Base-by-base conservation (phyloP, 37 sponge, comb jelly and placozoan species). In the Mnemiopsis leidyi region DNA sequence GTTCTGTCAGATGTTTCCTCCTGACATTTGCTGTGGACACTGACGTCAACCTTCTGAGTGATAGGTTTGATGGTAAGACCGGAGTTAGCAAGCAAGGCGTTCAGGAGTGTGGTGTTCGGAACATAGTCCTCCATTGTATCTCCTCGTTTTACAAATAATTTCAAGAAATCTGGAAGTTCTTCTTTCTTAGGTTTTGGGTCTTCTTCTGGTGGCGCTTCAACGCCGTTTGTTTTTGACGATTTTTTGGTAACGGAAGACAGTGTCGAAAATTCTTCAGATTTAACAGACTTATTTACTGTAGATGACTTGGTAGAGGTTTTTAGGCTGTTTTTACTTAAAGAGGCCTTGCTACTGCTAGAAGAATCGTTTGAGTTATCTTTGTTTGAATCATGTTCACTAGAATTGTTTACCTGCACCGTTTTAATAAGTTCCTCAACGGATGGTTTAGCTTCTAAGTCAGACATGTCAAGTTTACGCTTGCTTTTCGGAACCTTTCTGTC, bases 1-100 rank as follows among this genome's bases (percentile, higher is more conserved):
- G 75, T 71, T 71, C 75, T 71, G 20, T 71, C 75, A 13, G 75
- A 71, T n/a, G 30, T 28, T 13, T 71, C 75, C 30, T 71, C 75
- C 75, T 5, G 3, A 28, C 5, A 71, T 5, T n/a, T 29, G 26
- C n/a, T 71, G n/a, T 71, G 5, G 26, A 71, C 3, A 71, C 75
- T 71, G 5, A 25, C 75, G 75, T 71, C 30, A 3, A 71, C 75
- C n/a, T 71, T 71, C 25, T 28, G 26, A 7, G 30, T 28, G 26
- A 71, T 71, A 5, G 75, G 75, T 28, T 23, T 71, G 75, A 71
- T 71, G 7, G 75, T 71, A 18, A 71, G 75, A 7, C 75, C 75
- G 20, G 75, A 71, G 75, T 71, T n/a, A 28, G 75, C 75, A 13
- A 71, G 75, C 7, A 71, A 25, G 20, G 75, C 75, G 30, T 71